Evolutionary conservation across 2,888 invertebrate species (phyloP).

Genomic region (Andrena bucephala): DNA sequence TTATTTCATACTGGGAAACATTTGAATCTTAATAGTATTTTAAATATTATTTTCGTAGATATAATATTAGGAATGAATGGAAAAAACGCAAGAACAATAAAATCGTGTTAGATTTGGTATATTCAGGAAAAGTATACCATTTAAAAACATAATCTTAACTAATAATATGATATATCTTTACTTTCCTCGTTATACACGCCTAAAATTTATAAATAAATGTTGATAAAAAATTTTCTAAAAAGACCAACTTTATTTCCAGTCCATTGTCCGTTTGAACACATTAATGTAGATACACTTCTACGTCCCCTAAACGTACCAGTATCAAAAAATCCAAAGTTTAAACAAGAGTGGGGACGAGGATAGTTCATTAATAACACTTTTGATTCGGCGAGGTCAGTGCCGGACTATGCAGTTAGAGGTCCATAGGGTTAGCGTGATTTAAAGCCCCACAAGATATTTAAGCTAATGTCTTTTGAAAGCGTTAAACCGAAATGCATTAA

Average conservation of each 20-base stretch:
- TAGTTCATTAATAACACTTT: too few relatives aligned
- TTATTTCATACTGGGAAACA: not conserved
- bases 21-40: conserved; percentile 17
- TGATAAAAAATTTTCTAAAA: conserved; percentile 30
- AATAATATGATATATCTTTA: conserved; percentile 19
- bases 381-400: too few relatives aligned
- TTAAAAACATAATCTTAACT: conserved; percentile 21
- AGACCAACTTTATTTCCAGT: not conserved
- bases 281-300: not conserved
- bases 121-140: conserved; percentile 20
- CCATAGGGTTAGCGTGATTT: too few relatives aligned
- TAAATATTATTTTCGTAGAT: conserved; percentile 21
- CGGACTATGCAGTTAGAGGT: too few relatives aligned
- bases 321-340: not conserved
- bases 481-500: too few relatives aligned
- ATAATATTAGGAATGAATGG: conserved; percentile 32
- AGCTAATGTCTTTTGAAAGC: too few relatives aligned
- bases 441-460: too few relatives aligned
- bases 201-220: conserved; percentile 66
- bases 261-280: not conserved
- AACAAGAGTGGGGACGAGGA: not conserved
- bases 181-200: conserved; percentile 28
- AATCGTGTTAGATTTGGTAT: conserved; percentile 29
- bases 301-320: not conserved
- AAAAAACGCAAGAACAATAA: conserved; percentile 35